These are phyloP conservation scores for Archips xylosteana DNA, from an alignment of 2,888 invertebrate species.

Conservation along the genomic window DNA sequence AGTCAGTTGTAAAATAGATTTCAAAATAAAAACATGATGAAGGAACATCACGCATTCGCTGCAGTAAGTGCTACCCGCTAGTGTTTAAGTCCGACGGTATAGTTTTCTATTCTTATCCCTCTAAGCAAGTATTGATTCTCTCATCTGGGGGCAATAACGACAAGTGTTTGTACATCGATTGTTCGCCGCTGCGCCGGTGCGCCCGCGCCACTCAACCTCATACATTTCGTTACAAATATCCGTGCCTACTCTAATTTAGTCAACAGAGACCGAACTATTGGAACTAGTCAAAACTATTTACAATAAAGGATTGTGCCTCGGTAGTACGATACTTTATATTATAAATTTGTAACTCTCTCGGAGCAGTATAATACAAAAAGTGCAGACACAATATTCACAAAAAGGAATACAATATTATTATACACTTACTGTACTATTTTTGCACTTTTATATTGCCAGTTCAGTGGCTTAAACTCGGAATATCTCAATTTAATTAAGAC, in stretches of 20 bases:
- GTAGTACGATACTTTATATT: constrained; percentile 72
- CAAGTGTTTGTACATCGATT: constrained; percentile 66
- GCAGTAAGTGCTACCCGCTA: constrained; percentile 52
- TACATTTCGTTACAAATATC: constrained; percentile 25
- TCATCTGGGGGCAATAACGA: constrained; percentile 60
- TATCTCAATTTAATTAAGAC: constrained; percentile 84
- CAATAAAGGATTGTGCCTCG: constrained; percentile 83
- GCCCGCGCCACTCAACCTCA: constrained; percentile 23
- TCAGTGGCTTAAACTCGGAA: constrained; percentile 83
- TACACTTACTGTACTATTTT: constrained; percentile 81
- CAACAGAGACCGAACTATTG: constrained; percentile 70
- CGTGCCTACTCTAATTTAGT: constrained; percentile 62
- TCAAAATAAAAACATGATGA: constrained; percentile 50
- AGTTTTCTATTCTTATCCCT: constrained; percentile 67
- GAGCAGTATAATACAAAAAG: constrained; percentile 79
- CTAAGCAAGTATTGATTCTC: constrained; percentile 66
- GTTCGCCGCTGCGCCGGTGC: constrained; percentile 38
- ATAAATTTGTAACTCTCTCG: constrained; percentile 72
- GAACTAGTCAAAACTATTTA: constrained; percentile 80
- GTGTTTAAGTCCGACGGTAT: constrained; percentile 64
- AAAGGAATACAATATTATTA: constrained; percentile 75
- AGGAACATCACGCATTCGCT: constrained; percentile 53
- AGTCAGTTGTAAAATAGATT: constrained; percentile 51
- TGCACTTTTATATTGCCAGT: constrained; percentile 84
- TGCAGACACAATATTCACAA: constrained; percentile 82